Conservation (phyloP, 2,113 vertebrate genomes). For the Chascanopsetta lugubris region DNA sequence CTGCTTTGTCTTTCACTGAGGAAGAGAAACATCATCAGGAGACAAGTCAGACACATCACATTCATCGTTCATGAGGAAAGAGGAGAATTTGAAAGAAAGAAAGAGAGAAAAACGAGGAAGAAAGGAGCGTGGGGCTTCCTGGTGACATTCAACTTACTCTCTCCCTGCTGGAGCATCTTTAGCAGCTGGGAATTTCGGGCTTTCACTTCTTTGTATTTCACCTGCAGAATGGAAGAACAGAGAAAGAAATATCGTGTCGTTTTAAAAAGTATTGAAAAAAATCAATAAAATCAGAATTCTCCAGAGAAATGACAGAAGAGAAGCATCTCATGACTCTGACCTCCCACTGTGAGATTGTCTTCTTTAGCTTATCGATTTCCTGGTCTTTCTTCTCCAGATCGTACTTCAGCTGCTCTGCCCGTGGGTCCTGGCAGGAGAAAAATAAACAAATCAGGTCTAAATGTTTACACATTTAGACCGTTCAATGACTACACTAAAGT, state of each 20-base stretch:
- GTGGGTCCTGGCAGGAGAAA: slow-evolving; percentile 77
- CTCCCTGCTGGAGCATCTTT: slow-evolving; percentile 85
- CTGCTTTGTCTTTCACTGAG: slow-evolving; percentile 96
- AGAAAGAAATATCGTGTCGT: too few relatives aligned
- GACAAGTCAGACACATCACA: not conserved
- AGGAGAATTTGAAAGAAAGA: not conserved
- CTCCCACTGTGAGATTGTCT: slow-evolving; percentile 88
- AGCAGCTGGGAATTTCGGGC: slow-evolving; percentile 82
- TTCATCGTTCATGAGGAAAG: not conserved
- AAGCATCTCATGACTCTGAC: slow-evolving; percentile 69
- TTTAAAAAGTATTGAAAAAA: too few relatives aligned
- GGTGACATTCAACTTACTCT: slow-evolving; percentile 77
- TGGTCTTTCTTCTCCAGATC: slow-evolving; percentile 93
- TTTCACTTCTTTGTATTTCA: slow-evolving; percentile 83
- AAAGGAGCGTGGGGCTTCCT: too few relatives aligned
- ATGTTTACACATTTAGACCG: not conserved
- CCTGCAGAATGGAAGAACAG: slow-evolving; percentile 54
- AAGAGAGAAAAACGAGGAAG: not conserved
- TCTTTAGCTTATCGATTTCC: slow-evolving; percentile 90
- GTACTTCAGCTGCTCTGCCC: slow-evolving; percentile 88
- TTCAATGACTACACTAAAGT: not conserved
- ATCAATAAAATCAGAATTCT: not conserved
- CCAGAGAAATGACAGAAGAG: not conserved
- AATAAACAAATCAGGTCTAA: not conserved
- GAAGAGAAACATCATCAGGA: slow-evolving; percentile 13